Evolutionary conservation across 2,113 vertebrate species (phyloP).

Genomic region (Stigmatopora argus): DNA sequence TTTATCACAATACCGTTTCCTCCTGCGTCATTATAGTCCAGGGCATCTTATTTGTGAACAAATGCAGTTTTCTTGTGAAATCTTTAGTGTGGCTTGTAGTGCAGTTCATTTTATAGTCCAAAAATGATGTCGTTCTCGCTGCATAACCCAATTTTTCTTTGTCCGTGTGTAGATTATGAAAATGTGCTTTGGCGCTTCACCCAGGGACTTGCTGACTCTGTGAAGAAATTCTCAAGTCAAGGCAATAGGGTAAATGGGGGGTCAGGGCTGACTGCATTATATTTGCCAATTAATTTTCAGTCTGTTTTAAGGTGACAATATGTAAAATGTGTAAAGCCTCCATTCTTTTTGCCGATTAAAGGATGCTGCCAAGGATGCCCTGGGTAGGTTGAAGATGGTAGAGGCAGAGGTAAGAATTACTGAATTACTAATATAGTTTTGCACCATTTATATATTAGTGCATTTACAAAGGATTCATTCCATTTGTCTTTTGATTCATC

Average conservation of each 20-base stretch:
- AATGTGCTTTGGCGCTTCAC: slow-evolving; percentile 71
- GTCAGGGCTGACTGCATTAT: not conserved
- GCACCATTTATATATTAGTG: not conserved
- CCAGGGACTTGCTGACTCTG: slow-evolving; percentile 75
- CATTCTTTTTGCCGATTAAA: slow-evolving; percentile 37
- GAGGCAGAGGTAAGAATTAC: slow-evolving; percentile 74
- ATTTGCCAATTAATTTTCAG: not conserved
- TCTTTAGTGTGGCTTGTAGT: no score
- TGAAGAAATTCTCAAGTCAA: slow-evolving; percentile 77
- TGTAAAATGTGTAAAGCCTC: not conserved
- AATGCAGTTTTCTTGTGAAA: no score
- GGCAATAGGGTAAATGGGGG: slow-evolving; percentile 77
- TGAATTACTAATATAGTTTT: not conserved
- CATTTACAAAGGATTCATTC: not conserved
- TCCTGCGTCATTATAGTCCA: no score
- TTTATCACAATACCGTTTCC: no score
- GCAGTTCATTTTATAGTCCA: no score
- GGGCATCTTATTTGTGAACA: no score
- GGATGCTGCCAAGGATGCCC: slow-evolving; percentile 84
- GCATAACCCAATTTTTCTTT: not conserved
- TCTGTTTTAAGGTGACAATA: not conserved
- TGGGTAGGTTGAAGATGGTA: slow-evolving; percentile 79
- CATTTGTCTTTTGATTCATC: slow-evolving; percentile 11
- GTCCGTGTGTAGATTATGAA: slow-evolving; percentile 71
- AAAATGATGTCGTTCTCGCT: not conserved